Conservation (phyloP, 2,888 invertebrate species). For the Acleris literana region DNA sequence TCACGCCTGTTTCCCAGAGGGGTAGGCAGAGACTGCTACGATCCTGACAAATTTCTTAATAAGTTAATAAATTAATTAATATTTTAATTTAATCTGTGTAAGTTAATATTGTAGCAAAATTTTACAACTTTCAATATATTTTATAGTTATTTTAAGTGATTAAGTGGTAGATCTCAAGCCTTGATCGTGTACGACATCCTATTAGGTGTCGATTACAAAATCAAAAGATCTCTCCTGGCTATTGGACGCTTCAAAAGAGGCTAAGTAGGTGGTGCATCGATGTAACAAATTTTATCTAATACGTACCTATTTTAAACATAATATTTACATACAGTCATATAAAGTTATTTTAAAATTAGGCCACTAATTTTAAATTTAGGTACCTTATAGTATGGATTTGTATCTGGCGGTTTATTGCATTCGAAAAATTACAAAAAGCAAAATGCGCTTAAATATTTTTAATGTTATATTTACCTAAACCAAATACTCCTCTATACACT, state of each 20-base stretch:
- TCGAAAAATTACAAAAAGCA: conserved; percentile 45
- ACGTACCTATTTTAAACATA: conserved; percentile 39
- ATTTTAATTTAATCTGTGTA: too few species aligned
- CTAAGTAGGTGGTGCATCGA: conserved; percentile 55
- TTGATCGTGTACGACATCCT: neutral
- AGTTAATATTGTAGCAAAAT: too few species aligned
- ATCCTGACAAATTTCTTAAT: too few species aligned
- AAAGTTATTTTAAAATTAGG: conserved; percentile 26
- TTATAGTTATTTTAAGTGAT: conserved; percentile 3
- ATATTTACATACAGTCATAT: conserved; percentile 31
- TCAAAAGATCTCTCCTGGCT: conserved; percentile 22
- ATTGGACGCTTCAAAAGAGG: conserved; percentile 46
- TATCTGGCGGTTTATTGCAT: conserved; percentile 21
- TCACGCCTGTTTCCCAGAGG: too few species aligned
- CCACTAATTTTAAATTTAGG: conserved; percentile 15
- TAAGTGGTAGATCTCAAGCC: conserved; percentile 20
- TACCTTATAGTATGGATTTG: conserved; percentile 4
- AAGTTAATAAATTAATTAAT: too few species aligned
- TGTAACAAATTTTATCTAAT: conserved; percentile 42
- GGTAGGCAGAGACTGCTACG: too few species aligned
- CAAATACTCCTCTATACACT: too few species aligned
- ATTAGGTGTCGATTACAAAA: neutral
- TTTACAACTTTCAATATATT: too few species aligned
- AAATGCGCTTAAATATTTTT: conserved; percentile 50
- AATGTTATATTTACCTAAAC: conserved; percentile 7